A percentile compares a stretch with the other conserved stretches of the same genome.
These are phyloP conservation scores for Prunella himalayana DNA, from an alignment of 2,113 vertebrate genomes.

Conservation along the genomic window DNA sequence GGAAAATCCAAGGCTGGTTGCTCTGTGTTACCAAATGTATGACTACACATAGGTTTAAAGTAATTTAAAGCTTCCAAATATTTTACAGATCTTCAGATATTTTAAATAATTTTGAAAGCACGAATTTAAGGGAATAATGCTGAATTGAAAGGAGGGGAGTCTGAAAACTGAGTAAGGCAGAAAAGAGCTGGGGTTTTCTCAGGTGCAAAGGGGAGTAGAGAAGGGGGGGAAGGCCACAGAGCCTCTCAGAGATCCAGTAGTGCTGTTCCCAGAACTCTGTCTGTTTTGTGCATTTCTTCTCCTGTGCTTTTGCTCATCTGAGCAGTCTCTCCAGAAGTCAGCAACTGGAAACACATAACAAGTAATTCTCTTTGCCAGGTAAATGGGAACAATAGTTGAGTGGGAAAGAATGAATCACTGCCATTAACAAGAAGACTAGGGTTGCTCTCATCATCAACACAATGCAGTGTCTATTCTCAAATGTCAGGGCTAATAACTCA, in stretches of 20 bases:
- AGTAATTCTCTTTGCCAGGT: slow-evolving; percentile 53
- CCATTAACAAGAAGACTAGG: slow-evolving; percentile 36
- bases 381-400: slow-evolving; percentile 44
- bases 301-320: background rate
- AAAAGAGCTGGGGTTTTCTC: background rate
- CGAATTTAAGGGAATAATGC: background rate
- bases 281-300: background rate
- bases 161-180: background rate
- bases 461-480: slow-evolving; percentile 60
- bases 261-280: background rate
- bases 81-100: background rate
- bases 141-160: background rate
- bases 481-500: slow-evolving; percentile 56
- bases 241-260: background rate
- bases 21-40: background rate
- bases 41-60: background rate
- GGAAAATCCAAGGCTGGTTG: background rate
- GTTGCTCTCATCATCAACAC: slow-evolving; percentile 40
- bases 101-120: background rate
- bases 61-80: background rate
- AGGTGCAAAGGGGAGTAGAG: background rate
- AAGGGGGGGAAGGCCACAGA: background rate
- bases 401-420: slow-evolving; percentile 60
- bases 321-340: slow-evolving; percentile 3
- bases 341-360: background rate